Percentiles rank a stretch among this genome's conserved stretches.
Evolutionary conservation across 2,113 vertebrate species (phyloP).

Genomic region (Lycocorax pyrrhopterus): DNA sequence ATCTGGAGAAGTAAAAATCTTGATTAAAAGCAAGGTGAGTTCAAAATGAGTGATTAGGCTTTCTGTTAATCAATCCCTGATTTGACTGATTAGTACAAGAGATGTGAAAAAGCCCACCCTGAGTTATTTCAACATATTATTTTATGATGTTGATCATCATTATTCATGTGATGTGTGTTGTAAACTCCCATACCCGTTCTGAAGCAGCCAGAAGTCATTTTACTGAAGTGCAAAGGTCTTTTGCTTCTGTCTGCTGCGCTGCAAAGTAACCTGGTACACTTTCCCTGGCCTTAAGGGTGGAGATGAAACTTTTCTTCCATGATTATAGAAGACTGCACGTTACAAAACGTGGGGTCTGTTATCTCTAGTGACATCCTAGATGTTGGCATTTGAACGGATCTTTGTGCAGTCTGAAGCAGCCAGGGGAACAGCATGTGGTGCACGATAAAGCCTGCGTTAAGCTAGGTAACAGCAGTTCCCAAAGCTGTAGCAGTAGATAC

Average conservation of each 20-base stretch:
- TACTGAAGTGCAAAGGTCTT: background rate
- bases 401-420: background rate
- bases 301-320: background rate
- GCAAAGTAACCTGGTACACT: background rate
- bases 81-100: background rate
- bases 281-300: background rate
- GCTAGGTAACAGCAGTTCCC: background rate
- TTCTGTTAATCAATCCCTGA: background rate
- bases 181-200: background rate
- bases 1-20: conserved; percentile 93
- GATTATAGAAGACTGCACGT: background rate
- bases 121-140: background rate
- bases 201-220: background rate
- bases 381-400: background rate
- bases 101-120: background rate
- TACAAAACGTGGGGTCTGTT: background rate
- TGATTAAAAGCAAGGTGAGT: conserved; percentile 85
- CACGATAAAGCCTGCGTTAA: background rate
- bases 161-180: background rate
- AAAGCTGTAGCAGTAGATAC: background rate
- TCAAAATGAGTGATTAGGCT: background rate
- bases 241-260: background rate
- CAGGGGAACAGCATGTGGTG: background rate
- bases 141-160: background rate
- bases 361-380: background rate